Evolutionary conservation across 2,888 invertebrate genomes (phyloP), one percentile per base, ranked within the genome.

Genomic region (Pristionchus japonicus): DNA sequence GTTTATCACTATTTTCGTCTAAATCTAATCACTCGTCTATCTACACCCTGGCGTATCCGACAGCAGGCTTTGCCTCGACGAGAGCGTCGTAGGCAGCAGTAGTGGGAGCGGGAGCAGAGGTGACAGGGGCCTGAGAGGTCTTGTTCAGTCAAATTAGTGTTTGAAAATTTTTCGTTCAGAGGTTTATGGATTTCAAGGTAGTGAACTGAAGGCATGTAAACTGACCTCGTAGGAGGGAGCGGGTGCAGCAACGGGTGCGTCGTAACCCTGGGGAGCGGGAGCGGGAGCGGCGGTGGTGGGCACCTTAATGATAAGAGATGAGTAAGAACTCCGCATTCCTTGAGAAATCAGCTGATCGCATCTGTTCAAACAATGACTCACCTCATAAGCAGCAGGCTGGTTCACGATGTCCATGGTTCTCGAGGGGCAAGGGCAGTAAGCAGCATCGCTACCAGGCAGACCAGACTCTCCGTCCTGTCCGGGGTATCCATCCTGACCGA

Each of bases 391-490:
- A n/a, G n/a, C n/a, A n/a, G n/a, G n/a, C n/a, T n/a, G n/a, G n/a
- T n/a, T n/a, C n/a, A n/a, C n/a, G n/a, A n/a, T n/a, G n/a, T n/a
- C n/a, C n/a, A n/a, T n/a, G n/a, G n/a, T n/a, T n/a, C n/a, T n/a
- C n/a, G 88, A 86, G 64, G 91, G 91, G 89, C 91, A 91, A 43
- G 91, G 82, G 80, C 91, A 91, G 86, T 91, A 91, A 31, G 89
- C 90, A 27, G 91, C 90, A 82, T 91, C 91, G n/a, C 87, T 87
- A 89, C 91, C 91, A 74, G 88, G 89, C 3, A 61, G 88, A 80
- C 91, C 86, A 31, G 40, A 31, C 47, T 70, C 86, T 67, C 86
- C 86, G 23, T 40, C 67, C 1, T 27, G n/a, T 86, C 86, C 86
- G 20, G 27, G 34, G 13, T 23, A 6, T 23, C 89, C 86, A n/a